Percentiles rank a stretch among this genome's conserved stretches.
Conservation (phyloP, 2,888 invertebrate species). For the Laothoe populi region DNA sequence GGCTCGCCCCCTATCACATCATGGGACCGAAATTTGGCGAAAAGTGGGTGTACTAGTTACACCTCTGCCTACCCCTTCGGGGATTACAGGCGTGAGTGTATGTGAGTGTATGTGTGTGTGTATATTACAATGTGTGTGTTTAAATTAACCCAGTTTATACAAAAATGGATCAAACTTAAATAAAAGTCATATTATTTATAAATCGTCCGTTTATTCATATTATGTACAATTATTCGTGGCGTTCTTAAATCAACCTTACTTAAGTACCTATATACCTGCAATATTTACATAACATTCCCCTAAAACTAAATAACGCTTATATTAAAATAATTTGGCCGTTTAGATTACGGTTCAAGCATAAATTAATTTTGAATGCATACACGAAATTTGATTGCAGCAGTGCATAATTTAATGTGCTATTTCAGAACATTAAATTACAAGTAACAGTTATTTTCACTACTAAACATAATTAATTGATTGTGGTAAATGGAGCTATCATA, state of each 20-base stretch:
- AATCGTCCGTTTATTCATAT: slow-evolving; percentile 69
- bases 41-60: no score
- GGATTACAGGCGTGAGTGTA: no score
- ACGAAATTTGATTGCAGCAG: neutral
- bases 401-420: neutral
- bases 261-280: slow-evolving; percentile 36
- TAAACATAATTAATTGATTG: neutral
- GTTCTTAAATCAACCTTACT: slow-evolving; percentile 34
- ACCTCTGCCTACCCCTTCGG: no score
- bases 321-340: slow-evolving; percentile 30
- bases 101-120: no score
- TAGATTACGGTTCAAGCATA: slow-evolving; percentile 13
- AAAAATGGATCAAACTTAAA: slow-evolving; percentile 36
- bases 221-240: slow-evolving; percentile 62
- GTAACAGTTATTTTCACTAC: neutral
- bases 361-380: slow-evolving; percentile 9
- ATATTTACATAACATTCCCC: slow-evolving; percentile 77
- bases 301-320: slow-evolving; percentile 83
- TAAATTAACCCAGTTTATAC: no score
- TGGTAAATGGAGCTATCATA: neutral
- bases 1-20: no score
- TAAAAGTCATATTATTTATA: slow-evolving; percentile 57
- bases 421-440: neutral
- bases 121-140: no score
- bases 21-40: no score